Conservation (phyloP, 2,888 invertebrate genomes). For the Agonopterix alstromeriana region DNA sequence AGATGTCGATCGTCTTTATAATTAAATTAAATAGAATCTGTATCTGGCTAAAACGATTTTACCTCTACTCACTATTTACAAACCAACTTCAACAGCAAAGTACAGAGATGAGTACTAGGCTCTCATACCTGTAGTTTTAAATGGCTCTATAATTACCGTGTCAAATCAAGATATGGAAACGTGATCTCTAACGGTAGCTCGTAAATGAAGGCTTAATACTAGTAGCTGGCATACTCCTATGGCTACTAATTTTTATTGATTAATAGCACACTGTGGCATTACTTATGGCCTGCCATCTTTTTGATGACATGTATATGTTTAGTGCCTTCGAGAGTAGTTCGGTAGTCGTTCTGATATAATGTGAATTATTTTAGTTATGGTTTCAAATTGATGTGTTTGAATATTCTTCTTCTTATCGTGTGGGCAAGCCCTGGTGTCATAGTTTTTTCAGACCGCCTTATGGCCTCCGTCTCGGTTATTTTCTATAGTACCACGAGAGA, state of each 20-base stretch:
- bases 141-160: neutral
- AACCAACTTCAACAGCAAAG: neutral
- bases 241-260: slow-evolving; percentile 17
- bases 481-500: too few relatives aligned
- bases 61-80: too few relatives aligned
- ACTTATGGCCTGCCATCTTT: neutral
- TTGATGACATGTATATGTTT: too few relatives aligned
- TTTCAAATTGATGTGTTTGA: neutral
- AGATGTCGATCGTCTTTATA: too few relatives aligned
- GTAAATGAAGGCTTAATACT: slow-evolving; percentile 12
- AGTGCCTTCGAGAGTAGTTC: too few relatives aligned
- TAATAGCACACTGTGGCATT: slow-evolving; percentile 8
- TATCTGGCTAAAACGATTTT: too few relatives aligned
- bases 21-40: too few relatives aligned
- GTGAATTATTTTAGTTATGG: neutral
- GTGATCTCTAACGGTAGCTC: slow-evolving; percentile 15
- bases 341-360: too few relatives aligned
- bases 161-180: slow-evolving; percentile 11
- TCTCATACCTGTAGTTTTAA: slow-evolving; percentile 6
- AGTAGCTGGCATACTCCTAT: slow-evolving; percentile 1
- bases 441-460: too few relatives aligned
- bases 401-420: too few relatives aligned
- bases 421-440: too few relatives aligned
- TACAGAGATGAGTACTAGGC: neutral
- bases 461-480: too few relatives aligned